Percentiles rank a stretch among this genome's conserved stretches.
Conservation (phyloP, 1,140 invertebrate genomes). For the Bombus pascuorum region DNA sequence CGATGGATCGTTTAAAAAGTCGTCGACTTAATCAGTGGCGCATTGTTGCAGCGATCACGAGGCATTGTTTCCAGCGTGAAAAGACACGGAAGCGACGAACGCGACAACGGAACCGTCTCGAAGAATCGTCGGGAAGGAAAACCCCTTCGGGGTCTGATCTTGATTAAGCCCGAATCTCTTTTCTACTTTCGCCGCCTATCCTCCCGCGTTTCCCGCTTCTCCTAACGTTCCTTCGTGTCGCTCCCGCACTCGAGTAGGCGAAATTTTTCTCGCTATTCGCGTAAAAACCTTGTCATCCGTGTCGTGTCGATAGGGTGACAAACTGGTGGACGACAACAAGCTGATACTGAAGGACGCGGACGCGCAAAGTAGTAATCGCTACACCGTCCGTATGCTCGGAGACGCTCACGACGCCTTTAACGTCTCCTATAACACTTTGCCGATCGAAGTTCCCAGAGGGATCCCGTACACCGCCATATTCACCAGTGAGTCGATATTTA, state of each 20-base stretch:
- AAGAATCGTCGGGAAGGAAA: slow-evolving; percentile 35
- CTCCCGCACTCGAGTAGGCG: no score
- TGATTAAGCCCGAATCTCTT: slow-evolving; percentile 73
- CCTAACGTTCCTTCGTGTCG: neutral
- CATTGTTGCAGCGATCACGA: slow-evolving; percentile 71
- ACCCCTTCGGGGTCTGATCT: slow-evolving; percentile 67
- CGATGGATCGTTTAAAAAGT: slow-evolving; percentile 9
- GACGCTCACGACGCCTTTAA: slow-evolving; percentile 75
- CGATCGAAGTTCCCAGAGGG: slow-evolving; percentile 66
- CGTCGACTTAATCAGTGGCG: slow-evolving; percentile 66
- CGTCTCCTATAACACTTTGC: slow-evolving; percentile 71
- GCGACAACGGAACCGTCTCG: neutral
- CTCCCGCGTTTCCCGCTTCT: neutral
- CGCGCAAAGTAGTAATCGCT: slow-evolving; percentile 70
- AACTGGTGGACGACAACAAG: slow-evolving; percentile 73
- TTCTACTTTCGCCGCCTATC: slow-evolving; percentile 24
- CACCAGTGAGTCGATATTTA: slow-evolving; percentile 69
- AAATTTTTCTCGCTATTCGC: no score
- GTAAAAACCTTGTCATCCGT: neutral
- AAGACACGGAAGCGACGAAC: slow-evolving; percentile 38
- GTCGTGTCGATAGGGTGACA: slow-evolving; percentile 67
- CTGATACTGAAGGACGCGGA: slow-evolving; percentile 77
- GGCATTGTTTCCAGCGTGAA: slow-evolving; percentile 68
- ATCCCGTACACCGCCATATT: slow-evolving; percentile 74
- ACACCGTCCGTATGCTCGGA: slow-evolving; percentile 71